Conservation (phyloP, 2,113 vertebrate genomes). For the Myotis brandtii region DNA sequence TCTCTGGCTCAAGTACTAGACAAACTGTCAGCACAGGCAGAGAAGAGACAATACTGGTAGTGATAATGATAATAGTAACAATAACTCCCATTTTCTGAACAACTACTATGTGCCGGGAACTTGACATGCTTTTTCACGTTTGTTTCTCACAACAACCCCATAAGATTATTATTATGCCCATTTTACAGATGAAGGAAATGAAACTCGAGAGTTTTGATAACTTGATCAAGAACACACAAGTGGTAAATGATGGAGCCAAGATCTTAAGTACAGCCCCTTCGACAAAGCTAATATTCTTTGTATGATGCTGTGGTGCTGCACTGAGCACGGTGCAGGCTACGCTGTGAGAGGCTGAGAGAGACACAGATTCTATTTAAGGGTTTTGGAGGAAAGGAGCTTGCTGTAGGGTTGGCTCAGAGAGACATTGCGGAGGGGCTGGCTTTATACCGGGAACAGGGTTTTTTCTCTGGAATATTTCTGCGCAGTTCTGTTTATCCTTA, state of each 20-base stretch:
- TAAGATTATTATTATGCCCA: not conserved
- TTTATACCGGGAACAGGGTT: not conserved
- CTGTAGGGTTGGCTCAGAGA: not conserved
- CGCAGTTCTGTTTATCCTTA: not conserved
- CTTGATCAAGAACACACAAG: not conserved
- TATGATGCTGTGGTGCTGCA: rapidly evolving
- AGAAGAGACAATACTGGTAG: not conserved
- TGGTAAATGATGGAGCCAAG: not conserved
- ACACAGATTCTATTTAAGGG: not conserved
- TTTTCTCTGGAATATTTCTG: not conserved
- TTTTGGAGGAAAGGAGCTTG: not conserved
- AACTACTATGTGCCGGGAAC: not conserved
- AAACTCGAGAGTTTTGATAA: not conserved
- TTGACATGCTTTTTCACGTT: not conserved
- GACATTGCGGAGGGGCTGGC: not conserved
- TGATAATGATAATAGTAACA: not conserved
- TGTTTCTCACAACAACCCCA: not conserved
- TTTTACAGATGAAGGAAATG: not conserved
- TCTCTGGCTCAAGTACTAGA: not conserved
- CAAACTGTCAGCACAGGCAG: not conserved
- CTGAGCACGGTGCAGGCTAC: not conserved
- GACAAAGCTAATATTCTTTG: not conserved
- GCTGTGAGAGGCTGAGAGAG: not conserved
- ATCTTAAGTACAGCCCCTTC: not conserved
- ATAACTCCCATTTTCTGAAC: not conserved